phyloP scores from a whole-genome alignment of 2,113 vertebrate genomes.

The Microcebus griseorufus region DNA sequence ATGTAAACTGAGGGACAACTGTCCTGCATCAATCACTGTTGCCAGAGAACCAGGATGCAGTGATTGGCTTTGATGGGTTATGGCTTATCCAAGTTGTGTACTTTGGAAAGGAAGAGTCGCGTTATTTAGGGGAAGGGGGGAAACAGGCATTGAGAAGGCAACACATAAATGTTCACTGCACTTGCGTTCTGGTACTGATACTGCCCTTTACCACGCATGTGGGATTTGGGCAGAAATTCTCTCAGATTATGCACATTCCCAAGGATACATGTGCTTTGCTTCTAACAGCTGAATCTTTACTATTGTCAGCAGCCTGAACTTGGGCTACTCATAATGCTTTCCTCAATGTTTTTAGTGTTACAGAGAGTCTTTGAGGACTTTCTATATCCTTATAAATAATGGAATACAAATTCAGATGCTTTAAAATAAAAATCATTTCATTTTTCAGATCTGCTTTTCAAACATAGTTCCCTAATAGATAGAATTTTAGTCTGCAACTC shows the following conservation, averaged over 20 bases:
- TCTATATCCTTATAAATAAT: neutral
- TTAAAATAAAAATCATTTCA: conserved; percentile 20
- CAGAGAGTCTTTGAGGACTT: neutral
- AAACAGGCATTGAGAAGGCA: neutral
- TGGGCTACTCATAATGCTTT: neutral
- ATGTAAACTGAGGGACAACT: neutral
- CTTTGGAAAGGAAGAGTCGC: neutral
- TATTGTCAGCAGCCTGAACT: neutral
- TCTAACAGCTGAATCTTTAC: neutral
- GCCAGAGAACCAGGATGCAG: neutral
- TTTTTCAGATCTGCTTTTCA: neutral
- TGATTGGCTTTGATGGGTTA: neutral
- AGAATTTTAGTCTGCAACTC: neutral
- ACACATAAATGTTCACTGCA: neutral
- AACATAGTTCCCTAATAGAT: neutral
- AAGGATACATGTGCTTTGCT: neutral
- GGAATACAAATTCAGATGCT: neutral
- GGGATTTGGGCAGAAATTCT: neutral
- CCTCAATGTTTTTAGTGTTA: neutral
- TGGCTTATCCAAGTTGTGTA: neutral
- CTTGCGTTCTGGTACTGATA: neutral
- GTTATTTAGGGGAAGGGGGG: neutral
- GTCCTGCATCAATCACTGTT: neutral
- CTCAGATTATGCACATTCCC: neutral
- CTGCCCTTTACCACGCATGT: neutral